Conservation (phyloP, 1,140 invertebrate genomes). For the Pseudomyrmex flavicornis region DNA sequence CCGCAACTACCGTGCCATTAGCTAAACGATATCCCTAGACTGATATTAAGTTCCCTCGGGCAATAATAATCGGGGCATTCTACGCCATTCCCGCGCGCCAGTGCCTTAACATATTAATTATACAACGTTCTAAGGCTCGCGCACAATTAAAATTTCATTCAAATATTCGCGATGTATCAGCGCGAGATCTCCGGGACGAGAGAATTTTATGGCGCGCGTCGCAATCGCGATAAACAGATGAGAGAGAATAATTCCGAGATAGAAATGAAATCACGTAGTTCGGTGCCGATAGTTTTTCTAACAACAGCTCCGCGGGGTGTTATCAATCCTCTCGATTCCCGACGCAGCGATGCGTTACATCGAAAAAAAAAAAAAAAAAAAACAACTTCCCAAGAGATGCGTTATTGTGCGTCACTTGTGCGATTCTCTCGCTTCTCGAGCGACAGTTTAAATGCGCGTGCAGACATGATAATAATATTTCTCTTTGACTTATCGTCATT, state of each 20-base stretch:
- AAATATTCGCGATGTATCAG: no score
- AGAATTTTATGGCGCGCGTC: no score
- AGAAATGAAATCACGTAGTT: slow-evolving; percentile 48
- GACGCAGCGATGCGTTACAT: neutral
- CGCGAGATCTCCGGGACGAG: no score
- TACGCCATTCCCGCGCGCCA: neutral
- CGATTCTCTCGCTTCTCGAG: neutral
- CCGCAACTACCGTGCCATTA: slow-evolving; percentile 10
- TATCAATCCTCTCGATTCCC: slow-evolving; percentile 40
- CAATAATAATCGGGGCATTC: slow-evolving; percentile 36
- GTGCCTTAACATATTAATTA: slow-evolving; percentile 1
- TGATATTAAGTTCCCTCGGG: slow-evolving; percentile 34
- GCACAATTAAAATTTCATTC: slow-evolving; percentile 12
- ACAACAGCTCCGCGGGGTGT: slow-evolving; percentile 31
- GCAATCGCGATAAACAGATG: neutral
- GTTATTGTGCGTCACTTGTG: slow-evolving; percentile 7
- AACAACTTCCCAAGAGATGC: neutral
- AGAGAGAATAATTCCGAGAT: neutral
- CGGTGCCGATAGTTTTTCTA: slow-evolving; percentile 22
- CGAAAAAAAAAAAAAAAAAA: neutral
- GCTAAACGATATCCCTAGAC: slow-evolving; percentile 28
- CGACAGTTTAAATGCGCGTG: neutral
- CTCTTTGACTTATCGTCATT: no score
- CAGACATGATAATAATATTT: neutral
- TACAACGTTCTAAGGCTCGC: neutral